Conservation (phyloP, 2,888 invertebrate species). For the Tanaodytes sp. region DNA sequence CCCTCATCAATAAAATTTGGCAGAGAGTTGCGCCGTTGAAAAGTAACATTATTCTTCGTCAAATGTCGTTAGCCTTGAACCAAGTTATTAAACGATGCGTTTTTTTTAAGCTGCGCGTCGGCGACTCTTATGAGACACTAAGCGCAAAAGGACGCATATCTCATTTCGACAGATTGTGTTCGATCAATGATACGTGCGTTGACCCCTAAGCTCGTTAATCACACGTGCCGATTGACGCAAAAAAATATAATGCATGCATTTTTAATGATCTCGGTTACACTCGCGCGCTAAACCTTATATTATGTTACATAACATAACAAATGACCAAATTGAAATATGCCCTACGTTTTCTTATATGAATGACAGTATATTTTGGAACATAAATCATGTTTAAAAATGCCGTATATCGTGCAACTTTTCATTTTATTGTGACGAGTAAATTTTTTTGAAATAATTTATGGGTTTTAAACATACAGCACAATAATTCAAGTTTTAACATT, state of each 20-base stretch:
- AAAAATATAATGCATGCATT: conserved; percentile 43
- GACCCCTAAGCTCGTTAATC: conserved; percentile 49
- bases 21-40: conserved; percentile 8
- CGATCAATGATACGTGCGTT: conserved; percentile 52
- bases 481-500: no score
- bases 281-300: no score
- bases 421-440: no score
- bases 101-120: conserved; percentile 16
- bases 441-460: no score
- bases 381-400: no score
- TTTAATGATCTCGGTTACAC: conserved; percentile 19
- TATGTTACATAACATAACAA: no score
- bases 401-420: no score
- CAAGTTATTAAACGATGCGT: conserved; percentile 32
- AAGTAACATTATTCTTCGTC: conserved; percentile 32
- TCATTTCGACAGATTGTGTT: conserved; percentile 51
- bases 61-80: conserved; percentile 36
- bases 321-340: no score
- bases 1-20: conserved; percentile 21
- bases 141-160: conserved; percentile 41
- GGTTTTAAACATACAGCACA: no score
- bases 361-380: no score
- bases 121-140: conserved; percentile 24
- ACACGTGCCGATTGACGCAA: conserved; percentile 35
- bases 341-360: no score